phyloP scores from a whole-genome alignment of 1,140 invertebrate genomes.

The Bombus affinis region DNA sequence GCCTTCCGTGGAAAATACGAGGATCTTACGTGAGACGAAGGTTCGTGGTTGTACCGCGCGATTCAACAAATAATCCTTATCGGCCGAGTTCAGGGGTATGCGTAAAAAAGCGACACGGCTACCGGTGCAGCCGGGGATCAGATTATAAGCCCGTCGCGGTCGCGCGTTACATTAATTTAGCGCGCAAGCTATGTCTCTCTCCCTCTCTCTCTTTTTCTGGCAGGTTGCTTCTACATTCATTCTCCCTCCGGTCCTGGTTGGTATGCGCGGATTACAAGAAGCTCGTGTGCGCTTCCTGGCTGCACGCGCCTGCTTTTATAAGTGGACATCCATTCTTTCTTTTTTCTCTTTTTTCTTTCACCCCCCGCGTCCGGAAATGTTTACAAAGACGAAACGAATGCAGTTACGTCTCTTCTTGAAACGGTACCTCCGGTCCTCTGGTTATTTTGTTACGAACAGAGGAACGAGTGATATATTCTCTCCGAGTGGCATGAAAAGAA shows the following conservation, averaged over 20 bases:
- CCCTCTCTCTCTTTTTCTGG: not conserved
- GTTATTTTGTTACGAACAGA: not conserved
- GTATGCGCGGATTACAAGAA: slow-evolving; percentile 48
- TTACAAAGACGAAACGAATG: slow-evolving; percentile 29
- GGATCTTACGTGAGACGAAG: slow-evolving; percentile 4
- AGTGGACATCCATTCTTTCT: slow-evolving; percentile 16
- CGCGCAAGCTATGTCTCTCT: slow-evolving; percentile 15
- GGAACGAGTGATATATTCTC: not conserved
- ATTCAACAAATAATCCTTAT: slow-evolving; percentile 67
- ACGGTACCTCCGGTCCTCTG: not conserved
- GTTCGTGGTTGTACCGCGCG: slow-evolving; percentile 19
- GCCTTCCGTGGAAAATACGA: slow-evolving; percentile 9
- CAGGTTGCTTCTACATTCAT: slow-evolving; percentile 23
- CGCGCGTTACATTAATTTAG: slow-evolving; percentile 59
- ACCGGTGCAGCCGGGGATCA: slow-evolving; percentile 52
- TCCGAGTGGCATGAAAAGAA: not conserved
- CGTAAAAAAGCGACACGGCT: slow-evolving; percentile 52
- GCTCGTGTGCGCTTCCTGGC: slow-evolving; percentile 36
- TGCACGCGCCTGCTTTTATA: slow-evolving; percentile 35
- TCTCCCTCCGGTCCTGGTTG: slow-evolving; percentile 11
- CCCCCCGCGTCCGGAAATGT: not conserved
- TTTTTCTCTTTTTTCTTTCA: rapidly evolving
- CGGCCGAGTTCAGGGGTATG: slow-evolving; percentile 33
- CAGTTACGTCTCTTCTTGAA: not conserved
- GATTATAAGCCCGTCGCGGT: slow-evolving; percentile 56